Evolutionary conservation across 2,888 invertebrate genomes (phyloP), one percentile per base, ranked within the genome.

Genomic region (Idaea aversata): DNA sequence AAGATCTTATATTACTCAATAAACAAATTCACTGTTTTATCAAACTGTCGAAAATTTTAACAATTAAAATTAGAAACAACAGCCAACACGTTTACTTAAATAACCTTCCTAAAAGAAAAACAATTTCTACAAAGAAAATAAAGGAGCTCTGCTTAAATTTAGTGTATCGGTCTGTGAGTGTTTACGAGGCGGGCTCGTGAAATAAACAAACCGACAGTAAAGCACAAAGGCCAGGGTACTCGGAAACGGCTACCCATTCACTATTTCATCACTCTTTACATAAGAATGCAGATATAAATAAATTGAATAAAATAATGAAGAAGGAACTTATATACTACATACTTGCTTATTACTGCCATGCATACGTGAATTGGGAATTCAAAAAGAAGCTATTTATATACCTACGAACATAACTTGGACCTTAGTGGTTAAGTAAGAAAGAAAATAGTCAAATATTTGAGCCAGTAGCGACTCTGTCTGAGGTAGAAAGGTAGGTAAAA

Each of bases 131-230:
- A 74, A 79, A 79, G 79, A 87, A 88, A 86, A 87, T 85, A 88
- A 87, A 88, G 83, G 83, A 86, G 80, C 79, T 82, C 79, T 84
- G 83, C 85, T 87, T 84, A 85, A 89, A 88, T 88, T 88, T 87
- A 87, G 87, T 88, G 80, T 86, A 88, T 88, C 85, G 86, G 86
- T 79, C 82, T 84, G 85, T 76, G 83, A 88, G 86, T 90, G 88
- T 90, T 90, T 90, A 91, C 87, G 91, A 91, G 87, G 77, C 87
- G 81, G 81, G 81, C 85, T 83, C 85, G 82, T 80, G 85, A 88
- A 88, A 90, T 90, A 90, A 91, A 90, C 89, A 88, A 88, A 88
- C 88, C 85, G 85, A 81, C 82, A 83, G 83, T 88, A 86, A 86
- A 88, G 84, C 82, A 86, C 85, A 87, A 87, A 87, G 85, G 84